Percentiles rank a stretch among this genome's conserved stretches.
These are phyloP conservation scores for Hecatera dysodea DNA, from an alignment of 2,888 invertebrate species.

Conservation along the genomic window DNA sequence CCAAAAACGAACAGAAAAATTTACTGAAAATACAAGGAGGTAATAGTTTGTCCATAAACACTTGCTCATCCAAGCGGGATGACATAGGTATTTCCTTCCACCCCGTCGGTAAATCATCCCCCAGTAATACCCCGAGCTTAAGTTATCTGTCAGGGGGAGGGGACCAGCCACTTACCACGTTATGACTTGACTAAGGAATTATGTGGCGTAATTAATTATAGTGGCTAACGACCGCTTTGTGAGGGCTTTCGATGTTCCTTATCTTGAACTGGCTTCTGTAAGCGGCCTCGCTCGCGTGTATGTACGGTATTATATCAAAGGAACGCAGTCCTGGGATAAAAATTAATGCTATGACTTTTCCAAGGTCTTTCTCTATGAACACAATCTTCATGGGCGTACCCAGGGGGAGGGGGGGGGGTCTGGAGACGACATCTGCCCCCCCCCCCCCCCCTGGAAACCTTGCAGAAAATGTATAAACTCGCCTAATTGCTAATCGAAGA, in stretches of 20 bases:
- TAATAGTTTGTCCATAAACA: constrained; percentile 21
- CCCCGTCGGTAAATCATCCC: constrained; percentile 49
- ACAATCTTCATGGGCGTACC: no score
- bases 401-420: no score
- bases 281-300: not conserved
- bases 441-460: no score
- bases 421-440: no score
- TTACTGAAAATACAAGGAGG: not conserved
- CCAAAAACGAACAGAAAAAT: not conserved
- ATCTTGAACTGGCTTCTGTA: not conserved
- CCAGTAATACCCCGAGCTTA: constrained; percentile 34
- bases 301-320: not conserved
- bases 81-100: constrained; percentile 34
- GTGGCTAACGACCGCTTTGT: not conserved
- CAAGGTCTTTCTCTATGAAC: no score
- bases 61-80: constrained; percentile 18
- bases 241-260: not conserved
- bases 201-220: constrained; percentile 38
- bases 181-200: constrained; percentile 41
- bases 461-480: no score
- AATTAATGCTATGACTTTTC: no score
- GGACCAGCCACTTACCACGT: constrained; percentile 37
- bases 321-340: no score
- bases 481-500: no score
- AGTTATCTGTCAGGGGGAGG: constrained; percentile 53